Percentiles rank a stretch among this genome's conserved stretches.
Evolutionary conservation across 23 tunicate species (phyloP).

Genomic region (Botrylloides violaceus): DNA sequence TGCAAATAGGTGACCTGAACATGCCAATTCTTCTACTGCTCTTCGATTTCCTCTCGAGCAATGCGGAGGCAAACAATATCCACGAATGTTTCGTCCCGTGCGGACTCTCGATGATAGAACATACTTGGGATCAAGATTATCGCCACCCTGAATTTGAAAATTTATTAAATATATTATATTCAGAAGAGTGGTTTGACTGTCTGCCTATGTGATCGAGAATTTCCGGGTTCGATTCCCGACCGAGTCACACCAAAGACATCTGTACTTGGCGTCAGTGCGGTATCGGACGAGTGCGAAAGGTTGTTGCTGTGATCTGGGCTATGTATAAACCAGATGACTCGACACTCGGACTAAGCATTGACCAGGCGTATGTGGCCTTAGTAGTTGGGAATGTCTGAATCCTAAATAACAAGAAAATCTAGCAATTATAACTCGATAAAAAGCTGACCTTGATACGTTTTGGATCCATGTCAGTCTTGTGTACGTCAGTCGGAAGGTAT

Average conservation of each 20-base stretch:
- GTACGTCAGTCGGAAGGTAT: constrained; percentile 77
- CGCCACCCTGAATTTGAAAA: constrained; percentile 47
- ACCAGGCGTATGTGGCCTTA: too few species aligned
- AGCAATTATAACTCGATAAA: too few species aligned
- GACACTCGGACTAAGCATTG: too few species aligned
- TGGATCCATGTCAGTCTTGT: constrained; percentile 92
- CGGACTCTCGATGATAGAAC: constrained; percentile 95
- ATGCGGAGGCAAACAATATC: constrained; percentile 84
- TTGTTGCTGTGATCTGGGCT: too few species aligned
- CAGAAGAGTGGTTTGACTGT: neutral
- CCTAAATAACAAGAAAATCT: too few species aligned
- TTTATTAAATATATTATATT: neutral
- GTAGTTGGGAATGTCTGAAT: too few species aligned
- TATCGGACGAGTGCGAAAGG: too few species aligned
- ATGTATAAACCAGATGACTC: too few species aligned
- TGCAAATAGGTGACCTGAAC: constrained; percentile 28
- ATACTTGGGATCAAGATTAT: constrained; percentile 82
- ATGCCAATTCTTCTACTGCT: constrained; percentile 69
- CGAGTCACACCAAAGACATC: too few species aligned
- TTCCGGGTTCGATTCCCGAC: too few species aligned
- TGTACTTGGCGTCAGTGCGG: too few species aligned
- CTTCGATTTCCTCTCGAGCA: constrained; percentile 88
- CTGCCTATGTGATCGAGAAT: neutral
- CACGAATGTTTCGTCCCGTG: constrained; percentile 96
- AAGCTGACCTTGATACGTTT: constrained; percentile 38